A percentile compares a stretch with the other conserved stretches of the same genome.
Conservation (phyloP, 2,113 vertebrate species). For the Gymnarchus niloticus region DNA sequence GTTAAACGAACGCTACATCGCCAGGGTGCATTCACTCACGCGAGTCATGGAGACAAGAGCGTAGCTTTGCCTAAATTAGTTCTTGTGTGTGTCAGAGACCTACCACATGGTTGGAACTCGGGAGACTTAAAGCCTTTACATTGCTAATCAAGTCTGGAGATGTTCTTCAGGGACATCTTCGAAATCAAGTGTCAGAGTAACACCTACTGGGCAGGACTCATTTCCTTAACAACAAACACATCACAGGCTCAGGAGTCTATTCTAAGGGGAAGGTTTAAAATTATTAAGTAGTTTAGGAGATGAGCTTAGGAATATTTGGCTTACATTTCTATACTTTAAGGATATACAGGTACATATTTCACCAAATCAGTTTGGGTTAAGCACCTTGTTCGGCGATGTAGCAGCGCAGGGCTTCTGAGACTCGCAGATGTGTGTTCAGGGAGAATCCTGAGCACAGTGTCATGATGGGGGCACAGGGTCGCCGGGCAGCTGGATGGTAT, state of each 20-base stretch:
- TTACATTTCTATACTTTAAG: background rate
- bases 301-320: background rate
- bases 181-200: background rate
- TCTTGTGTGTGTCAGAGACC: background rate
- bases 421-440: background rate
- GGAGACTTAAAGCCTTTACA: background rate
- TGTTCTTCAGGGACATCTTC: background rate
- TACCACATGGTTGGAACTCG: background rate
- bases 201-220: background rate
- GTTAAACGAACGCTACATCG: background rate
- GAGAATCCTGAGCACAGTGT: too few relatives aligned
- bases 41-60: background rate
- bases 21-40: background rate
- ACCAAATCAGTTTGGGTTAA: background rate
- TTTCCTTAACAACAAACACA: background rate
- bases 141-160: background rate
- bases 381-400: too few relatives aligned
- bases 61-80: background rate
- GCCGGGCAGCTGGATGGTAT: too few relatives aligned
- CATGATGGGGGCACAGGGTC: too few relatives aligned
- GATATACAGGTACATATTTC: background rate
- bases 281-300: background rate
- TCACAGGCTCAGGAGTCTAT: background rate
- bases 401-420: background rate
- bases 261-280: too few relatives aligned